phyloP scores from a whole-genome alignment of 2,888 invertebrate genomes.

The Euplagia quadripunctaria region DNA sequence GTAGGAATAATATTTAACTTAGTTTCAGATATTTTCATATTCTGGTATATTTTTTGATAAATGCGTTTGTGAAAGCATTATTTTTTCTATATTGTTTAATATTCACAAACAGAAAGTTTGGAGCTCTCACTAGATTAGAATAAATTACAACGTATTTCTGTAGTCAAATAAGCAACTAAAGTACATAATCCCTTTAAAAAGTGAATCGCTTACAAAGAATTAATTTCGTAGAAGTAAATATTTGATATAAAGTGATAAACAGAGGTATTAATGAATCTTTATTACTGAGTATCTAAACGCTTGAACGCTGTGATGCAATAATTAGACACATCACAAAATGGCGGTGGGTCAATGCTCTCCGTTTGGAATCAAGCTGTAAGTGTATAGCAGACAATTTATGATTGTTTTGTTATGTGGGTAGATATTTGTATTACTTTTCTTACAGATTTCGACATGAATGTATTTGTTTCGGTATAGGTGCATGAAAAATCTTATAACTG shows the following conservation, averaged over 20 bases:
- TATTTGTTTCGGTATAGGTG: no score
- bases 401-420: conserved; percentile 10
- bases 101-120: not conserved
- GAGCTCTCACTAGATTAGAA: not conserved
- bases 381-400: conserved; percentile 22
- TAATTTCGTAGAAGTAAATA: conserved; percentile 33
- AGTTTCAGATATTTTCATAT: no score
- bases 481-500: not conserved
- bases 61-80: no score
- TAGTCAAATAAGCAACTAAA: not conserved
- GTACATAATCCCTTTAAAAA: not conserved
- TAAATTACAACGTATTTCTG: not conserved
- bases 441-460: no score
- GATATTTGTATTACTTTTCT: not conserved
- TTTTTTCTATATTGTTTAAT: no score
- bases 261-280: conserved; percentile 44
- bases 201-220: conserved; percentile 4
- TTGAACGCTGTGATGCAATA: conserved; percentile 67
- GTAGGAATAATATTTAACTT: no score
- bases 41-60: no score
- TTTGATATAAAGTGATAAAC: conserved; percentile 32
- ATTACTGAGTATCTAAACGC: conserved; percentile 44
- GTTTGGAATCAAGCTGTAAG: conserved; percentile 35
- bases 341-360: conserved; percentile 62
- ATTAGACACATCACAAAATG: conserved; percentile 74